Conservation (phyloP, 1,140 invertebrate genomes). For the Plectrocnemia conspersa region DNA sequence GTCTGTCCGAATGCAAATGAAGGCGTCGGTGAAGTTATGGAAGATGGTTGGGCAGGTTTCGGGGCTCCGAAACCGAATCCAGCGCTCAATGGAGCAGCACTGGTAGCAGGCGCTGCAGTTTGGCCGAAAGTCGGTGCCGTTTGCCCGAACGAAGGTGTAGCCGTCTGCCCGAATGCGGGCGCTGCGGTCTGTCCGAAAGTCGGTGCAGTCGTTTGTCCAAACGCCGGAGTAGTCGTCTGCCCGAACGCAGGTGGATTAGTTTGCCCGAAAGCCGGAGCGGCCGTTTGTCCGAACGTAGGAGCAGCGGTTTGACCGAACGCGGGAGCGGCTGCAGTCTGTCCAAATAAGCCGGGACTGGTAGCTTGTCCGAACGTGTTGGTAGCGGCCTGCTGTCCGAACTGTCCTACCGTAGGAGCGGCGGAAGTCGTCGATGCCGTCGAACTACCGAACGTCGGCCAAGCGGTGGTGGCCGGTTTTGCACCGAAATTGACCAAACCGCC, state of each 20-base stretch:
- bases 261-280: slow-evolving; percentile 5
- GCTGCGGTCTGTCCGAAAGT: neutral
- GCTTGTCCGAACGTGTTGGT: slow-evolving; percentile 20
- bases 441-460: slow-evolving; percentile 34
- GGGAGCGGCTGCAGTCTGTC: slow-evolving; percentile 1
- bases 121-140: slow-evolving; percentile 1
- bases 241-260: slow-evolving; percentile 4
- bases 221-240: neutral
- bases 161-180: neutral
- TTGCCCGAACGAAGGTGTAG: slow-evolving; percentile 6
- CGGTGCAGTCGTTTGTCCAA: neutral
- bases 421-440: slow-evolving; percentile 36
- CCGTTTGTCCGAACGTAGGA: neutral
- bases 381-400: slow-evolving; percentile 1
- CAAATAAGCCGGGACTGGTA: neutral
- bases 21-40: neutral
- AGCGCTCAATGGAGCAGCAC: slow-evolving; percentile 12
- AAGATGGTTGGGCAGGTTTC: neutral
- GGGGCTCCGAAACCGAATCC: slow-evolving; percentile 9
- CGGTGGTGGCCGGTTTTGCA: slow-evolving; percentile 1
- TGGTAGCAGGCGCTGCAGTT: slow-evolving; percentile 19
- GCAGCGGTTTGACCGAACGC: slow-evolving; percentile 15
- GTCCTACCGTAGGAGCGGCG: slow-evolving; percentile 23
- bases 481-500: slow-evolving; percentile 7
- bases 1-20: slow-evolving; percentile 16